Conservation (phyloP, 1,140 invertebrate genomes). For the Alviniconcha marisindica region DNA sequence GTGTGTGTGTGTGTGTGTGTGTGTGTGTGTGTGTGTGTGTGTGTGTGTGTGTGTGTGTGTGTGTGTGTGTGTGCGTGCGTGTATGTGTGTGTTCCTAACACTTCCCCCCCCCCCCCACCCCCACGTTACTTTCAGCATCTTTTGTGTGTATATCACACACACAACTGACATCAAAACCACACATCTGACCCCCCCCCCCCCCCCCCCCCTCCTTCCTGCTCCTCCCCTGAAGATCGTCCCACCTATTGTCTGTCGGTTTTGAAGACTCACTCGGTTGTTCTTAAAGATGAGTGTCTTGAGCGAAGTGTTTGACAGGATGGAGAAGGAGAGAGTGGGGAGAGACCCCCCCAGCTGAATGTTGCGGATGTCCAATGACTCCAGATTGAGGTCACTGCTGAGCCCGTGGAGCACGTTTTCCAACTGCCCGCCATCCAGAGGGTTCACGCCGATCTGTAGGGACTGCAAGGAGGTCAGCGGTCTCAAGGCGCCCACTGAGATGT, state of each 20-base stretch:
- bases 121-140: no score
- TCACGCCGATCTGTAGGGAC: constrained; percentile 58
- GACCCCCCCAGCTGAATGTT: constrained; percentile 51
- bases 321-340: constrained; percentile 54
- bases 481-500: constrained; percentile 50
- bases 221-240: no score
- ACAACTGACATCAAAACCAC: no score
- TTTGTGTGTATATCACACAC: no score
- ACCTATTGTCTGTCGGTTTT: no score
- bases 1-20: no score
- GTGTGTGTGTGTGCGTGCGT: no score
- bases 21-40: no score
- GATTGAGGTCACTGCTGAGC: constrained; percentile 37
- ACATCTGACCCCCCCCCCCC: neutral
- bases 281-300: constrained; percentile 56
- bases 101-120: no score
- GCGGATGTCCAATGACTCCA: constrained; percentile 59
- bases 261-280: constrained; percentile 57
- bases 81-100: no score
- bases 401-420: constrained; percentile 50
- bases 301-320: constrained; percentile 47
- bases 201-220: neutral
- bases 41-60: no score
- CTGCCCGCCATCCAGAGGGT: constrained; percentile 49
- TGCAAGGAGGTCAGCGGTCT: constrained; percentile 47